These are phyloP conservation scores for Tapera naevia DNA, from an alignment of 2,797 vertebrate species.

Conservation along the genomic window DNA sequence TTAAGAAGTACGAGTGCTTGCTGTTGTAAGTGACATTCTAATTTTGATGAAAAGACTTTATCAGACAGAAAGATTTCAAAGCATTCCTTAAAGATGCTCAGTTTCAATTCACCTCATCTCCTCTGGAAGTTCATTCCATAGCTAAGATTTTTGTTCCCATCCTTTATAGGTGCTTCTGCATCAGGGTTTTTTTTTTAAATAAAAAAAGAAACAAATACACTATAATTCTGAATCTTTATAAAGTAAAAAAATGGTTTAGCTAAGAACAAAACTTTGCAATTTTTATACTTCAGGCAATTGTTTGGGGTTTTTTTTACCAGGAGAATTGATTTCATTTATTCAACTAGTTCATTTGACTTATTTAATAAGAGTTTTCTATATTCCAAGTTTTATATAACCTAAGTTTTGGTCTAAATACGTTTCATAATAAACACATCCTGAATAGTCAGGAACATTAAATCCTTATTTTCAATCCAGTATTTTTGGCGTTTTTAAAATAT, in stretches of 20 bases:
- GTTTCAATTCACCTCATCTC: neutral
- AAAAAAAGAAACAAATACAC: neutral
- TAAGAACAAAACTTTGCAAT: neutral
- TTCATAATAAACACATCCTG: neutral
- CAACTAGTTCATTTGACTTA: neutral
- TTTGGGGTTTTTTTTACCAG: neutral
- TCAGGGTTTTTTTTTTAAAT: neutral
- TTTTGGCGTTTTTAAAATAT: neutral
- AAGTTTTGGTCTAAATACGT: neutral
- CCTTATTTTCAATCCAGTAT: neutral
- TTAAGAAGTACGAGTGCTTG: neutral
- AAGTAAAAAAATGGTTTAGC: neutral
- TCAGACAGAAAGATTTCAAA: neutral
- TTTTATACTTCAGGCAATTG: neutral
- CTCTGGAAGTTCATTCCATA: neutral
- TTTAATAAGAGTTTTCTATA: neutral
- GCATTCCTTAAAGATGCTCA: neutral
- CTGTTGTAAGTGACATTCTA: neutral
- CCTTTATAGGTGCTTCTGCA: neutral
- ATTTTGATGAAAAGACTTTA: neutral
- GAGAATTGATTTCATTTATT: neutral
- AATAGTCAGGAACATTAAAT: neutral
- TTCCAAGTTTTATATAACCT: neutral
- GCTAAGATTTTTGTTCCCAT: neutral
- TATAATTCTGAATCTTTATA: neutral